Evolutionary conservation across 2,797 vertebrate species (phyloP).

Genomic region (Clarias laeviceps): DNA sequence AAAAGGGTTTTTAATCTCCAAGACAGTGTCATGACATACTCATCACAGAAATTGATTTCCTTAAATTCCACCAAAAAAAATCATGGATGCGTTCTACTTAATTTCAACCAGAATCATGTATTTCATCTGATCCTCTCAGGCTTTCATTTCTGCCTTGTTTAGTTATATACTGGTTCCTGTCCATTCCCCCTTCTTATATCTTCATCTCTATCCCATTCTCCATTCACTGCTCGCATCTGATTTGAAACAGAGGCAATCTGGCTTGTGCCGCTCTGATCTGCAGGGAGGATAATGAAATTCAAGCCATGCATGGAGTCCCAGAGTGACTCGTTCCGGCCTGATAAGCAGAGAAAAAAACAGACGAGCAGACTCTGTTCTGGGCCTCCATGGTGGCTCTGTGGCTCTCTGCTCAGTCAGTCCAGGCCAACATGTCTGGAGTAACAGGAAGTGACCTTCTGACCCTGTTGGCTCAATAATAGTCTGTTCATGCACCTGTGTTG

Average conservation of each 20-base stretch:
- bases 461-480: constrained; percentile 60
- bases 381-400: constrained; percentile 58
- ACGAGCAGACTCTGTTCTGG: constrained; percentile 57
- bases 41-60: background rate
- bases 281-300: constrained; percentile 74
- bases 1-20: background rate
- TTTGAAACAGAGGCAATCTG: constrained; percentile 68
- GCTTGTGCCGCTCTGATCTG: constrained; percentile 68
- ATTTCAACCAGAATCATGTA: background rate
- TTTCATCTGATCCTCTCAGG: background rate
- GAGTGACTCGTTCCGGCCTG: constrained; percentile 71
- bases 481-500: constrained; percentile 66
- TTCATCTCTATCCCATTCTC: constrained; percentile 6
- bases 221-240: constrained; percentile 62
- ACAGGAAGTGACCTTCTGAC: constrained; percentile 64
- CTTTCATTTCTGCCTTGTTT: background rate
- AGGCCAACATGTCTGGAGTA: constrained; percentile 54
- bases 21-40: background rate
- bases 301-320: constrained; percentile 65
- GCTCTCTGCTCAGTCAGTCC: constrained; percentile 55
- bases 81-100: background rate
- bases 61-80: background rate
- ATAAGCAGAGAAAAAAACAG: constrained; percentile 64
- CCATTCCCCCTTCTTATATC: constrained; percentile 14
- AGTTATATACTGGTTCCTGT: constrained; percentile 3